Evolutionary conservation across 2,888 invertebrate species (phyloP).

Genomic region (Bibio marci): DNA sequence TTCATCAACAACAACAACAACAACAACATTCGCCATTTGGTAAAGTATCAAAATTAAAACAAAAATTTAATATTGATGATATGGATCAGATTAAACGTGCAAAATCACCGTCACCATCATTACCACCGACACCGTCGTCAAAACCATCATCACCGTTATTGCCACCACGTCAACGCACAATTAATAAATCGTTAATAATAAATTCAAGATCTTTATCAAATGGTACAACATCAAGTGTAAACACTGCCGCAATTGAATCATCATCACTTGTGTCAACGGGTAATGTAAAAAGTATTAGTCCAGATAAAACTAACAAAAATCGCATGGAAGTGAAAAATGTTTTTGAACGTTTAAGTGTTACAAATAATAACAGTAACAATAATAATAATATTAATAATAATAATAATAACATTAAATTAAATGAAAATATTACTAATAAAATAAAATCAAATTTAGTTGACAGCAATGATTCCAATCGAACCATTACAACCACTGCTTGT

Average conservation of each 20-base stretch:
- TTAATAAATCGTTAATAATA: slow-evolving; percentile 7
- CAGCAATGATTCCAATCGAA: not conserved
- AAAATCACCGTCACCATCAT: not conserved
- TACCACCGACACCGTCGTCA: not conserved
- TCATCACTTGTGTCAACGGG: not conserved
- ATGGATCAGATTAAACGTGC: not conserved
- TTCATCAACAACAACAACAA: not conserved
- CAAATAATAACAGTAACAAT: slow-evolving; percentile 17
- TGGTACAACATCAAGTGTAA: slow-evolving; percentile 7
- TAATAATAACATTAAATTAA: not conserved
- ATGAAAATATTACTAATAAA: not conserved
- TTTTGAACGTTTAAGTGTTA: slow-evolving; percentile 6
- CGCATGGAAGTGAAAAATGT: slow-evolving; percentile 11
- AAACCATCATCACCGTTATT: slow-evolving; percentile 4
- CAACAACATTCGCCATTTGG: slow-evolving; percentile 16
- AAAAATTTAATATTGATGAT: slow-evolving; percentile 16
- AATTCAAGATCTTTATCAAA: not conserved
- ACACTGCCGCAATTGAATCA: not conserved
- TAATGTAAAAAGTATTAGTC: not conserved
- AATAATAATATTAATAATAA: slow-evolving; percentile 14
- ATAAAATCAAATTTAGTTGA: not conserved
- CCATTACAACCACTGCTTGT: too few relatives aligned
- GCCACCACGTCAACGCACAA: not conserved
- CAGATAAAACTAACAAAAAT: not conserved
- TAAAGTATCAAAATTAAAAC: slow-evolving; percentile 26